Evolutionary conservation across 2,888 invertebrate genomes (phyloP).

Genomic region (Uloborus plumipes): DNA sequence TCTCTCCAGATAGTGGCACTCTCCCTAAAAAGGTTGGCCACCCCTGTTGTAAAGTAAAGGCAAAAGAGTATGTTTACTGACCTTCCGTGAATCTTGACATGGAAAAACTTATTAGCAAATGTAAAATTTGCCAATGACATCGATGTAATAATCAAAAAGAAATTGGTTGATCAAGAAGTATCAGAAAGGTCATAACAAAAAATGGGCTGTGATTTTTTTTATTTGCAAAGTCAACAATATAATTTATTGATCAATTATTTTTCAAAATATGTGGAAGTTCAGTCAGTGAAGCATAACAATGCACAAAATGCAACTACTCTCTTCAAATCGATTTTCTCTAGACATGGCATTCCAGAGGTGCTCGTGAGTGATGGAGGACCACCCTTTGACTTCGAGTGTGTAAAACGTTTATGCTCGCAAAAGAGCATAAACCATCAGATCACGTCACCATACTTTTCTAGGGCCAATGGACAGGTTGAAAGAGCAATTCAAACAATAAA

Average conservation of each 20-base stretch:
- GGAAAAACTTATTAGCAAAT: not conserved
- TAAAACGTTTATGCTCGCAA: not conserved
- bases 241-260: conserved; percentile 4
- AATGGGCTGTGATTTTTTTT: conserved; percentile 1
- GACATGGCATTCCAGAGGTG: conserved; percentile 9
- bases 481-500: conserved; percentile 1
- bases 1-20: not conserved
- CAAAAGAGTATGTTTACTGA: conserved; percentile 25
- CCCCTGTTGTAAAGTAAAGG: conserved; percentile 10
- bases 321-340: not conserved
- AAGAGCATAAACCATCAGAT: not conserved
- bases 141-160: too few relatives aligned
- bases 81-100: conserved; percentile 10
- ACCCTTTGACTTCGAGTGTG: not conserved
- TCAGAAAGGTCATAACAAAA: conserved; percentile 3
- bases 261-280: conserved; percentile 1
- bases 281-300: not conserved
- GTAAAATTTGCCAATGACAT: not conserved
- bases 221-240: not conserved
- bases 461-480: conserved; percentile 1
- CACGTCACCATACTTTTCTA: not conserved
- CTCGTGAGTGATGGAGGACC: conserved; percentile 12
- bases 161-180: not conserved
- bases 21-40: too few relatives aligned
- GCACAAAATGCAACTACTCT: not conserved